Conservation (phyloP, 2,113 vertebrate species). For the Sylvilagus bachmani region DNA sequence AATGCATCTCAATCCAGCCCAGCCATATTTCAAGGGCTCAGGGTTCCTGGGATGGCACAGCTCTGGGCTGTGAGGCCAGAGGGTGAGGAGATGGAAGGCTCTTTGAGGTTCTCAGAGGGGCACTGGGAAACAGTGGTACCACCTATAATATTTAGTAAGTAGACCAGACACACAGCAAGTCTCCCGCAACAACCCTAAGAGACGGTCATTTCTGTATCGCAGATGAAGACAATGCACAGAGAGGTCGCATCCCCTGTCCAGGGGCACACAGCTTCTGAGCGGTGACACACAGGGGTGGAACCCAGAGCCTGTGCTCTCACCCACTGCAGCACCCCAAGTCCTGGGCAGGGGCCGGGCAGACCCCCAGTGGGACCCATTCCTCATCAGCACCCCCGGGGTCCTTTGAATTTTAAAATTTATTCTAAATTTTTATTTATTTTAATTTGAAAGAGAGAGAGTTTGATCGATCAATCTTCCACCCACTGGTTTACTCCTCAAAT, state of each 20-base stretch:
- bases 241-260: background rate
- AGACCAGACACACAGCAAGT: background rate
- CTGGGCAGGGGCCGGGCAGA: accelerated
- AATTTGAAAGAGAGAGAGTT: no score
- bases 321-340: background rate
- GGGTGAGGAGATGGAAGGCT: background rate
- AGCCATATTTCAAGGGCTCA: background rate
- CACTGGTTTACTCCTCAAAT: no score
- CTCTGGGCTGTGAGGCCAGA: background rate
- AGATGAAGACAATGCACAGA: background rate
- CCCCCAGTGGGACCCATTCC: background rate
- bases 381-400: no score
- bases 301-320: background rate
- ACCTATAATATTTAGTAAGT: background rate
- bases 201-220: background rate
- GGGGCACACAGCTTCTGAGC: background rate
- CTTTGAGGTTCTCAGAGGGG: background rate
- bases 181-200: background rate
- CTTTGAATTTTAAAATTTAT: background rate
- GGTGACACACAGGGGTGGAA: accelerated
- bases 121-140: background rate
- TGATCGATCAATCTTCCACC: no score
- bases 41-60: accelerated
- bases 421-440: no score
- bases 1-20: accelerated